These are phyloP conservation scores for Felis catus DNA, from an alignment of 2,113 vertebrate species.

Conservation along the genomic window DNA sequence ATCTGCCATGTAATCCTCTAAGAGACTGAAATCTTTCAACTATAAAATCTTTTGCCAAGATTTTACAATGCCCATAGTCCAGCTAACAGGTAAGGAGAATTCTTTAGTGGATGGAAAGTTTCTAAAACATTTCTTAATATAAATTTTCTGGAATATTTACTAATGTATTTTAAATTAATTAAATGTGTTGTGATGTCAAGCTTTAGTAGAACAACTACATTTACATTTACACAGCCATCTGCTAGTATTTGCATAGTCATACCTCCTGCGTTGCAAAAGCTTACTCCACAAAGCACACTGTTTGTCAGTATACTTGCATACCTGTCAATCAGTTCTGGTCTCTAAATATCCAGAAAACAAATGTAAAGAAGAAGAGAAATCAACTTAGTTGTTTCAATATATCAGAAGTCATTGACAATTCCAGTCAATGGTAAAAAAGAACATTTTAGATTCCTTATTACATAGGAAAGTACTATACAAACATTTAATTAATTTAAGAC, in stretches of 20 bases:
- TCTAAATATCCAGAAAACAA: slow-evolving; percentile 27
- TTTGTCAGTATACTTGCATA: slow-evolving; percentile 52
- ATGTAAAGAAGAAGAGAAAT: not conserved
- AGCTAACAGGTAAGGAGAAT: slow-evolving; percentile 55
- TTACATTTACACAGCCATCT: slow-evolving; percentile 73
- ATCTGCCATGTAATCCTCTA: slow-evolving; percentile 73
- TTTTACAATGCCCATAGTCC: slow-evolving; percentile 40
- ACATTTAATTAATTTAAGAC: not conserved
- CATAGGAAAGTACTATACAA: not conserved
- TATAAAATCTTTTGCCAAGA: slow-evolving; percentile 69
- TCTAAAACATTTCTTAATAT: not conserved
- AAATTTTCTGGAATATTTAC: slow-evolving; percentile 12
- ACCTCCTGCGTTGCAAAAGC: slow-evolving; percentile 53
- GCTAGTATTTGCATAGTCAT: slow-evolving; percentile 69
- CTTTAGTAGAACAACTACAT: slow-evolving; percentile 46
- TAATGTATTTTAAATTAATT: slow-evolving; percentile 66
- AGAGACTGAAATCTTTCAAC: slow-evolving; percentile 74
- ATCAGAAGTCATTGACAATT: not conserved
- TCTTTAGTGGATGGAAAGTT: slow-evolving; percentile 1
- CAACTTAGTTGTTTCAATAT: not conserved
- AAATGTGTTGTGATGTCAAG: slow-evolving; percentile 48
- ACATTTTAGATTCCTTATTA: not conserved
- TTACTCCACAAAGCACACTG: slow-evolving; percentile 31
- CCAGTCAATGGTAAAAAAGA: not conserved
- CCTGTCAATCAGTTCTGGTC: slow-evolving; percentile 60